These are phyloP conservation scores for Telenomus remus DNA, from an alignment of 1,140 invertebrate species.

Conservation along the genomic window DNA sequence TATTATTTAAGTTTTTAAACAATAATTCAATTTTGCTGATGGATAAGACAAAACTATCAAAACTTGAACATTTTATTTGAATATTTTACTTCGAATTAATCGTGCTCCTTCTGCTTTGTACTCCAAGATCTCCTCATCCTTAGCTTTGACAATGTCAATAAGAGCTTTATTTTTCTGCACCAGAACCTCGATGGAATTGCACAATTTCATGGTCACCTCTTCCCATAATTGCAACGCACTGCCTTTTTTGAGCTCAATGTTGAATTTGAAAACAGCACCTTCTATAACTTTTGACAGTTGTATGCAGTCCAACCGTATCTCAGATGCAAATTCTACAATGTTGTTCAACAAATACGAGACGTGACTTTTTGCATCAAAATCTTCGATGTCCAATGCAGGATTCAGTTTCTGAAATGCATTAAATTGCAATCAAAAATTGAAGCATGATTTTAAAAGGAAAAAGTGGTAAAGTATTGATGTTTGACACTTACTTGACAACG, in stretches of 20 bases:
- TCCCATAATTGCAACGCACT: constrained; percentile 60
- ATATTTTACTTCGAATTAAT: constrained; percentile 55
- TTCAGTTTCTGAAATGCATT: constrained; percentile 61
- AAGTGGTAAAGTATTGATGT: not conserved
- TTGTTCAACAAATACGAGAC: constrained; percentile 58
- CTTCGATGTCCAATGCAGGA: constrained; percentile 58
- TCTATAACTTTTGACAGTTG: constrained; percentile 56
- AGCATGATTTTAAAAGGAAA: not conserved
- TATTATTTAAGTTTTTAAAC: constrained; percentile 17
- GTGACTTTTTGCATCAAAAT: constrained; percentile 52
- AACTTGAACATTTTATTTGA: too few relatives aligned
- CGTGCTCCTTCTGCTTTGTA: constrained; percentile 68
- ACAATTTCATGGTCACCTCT: constrained; percentile 63
- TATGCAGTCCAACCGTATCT: constrained; percentile 50
- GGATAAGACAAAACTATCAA: too few relatives aligned
- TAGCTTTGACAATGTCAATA: constrained; percentile 63
- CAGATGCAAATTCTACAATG: constrained; percentile 45
- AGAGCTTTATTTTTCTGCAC: constrained; percentile 55
- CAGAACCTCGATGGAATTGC: constrained; percentile 54
- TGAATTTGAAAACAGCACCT: constrained; percentile 63
- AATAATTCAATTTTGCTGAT: too few relatives aligned
- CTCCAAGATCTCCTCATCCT: constrained; percentile 68
- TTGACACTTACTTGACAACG: constrained; percentile 62
- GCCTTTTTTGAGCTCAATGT: constrained; percentile 60
- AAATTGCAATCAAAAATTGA: constrained; percentile 11